Percentiles rank a stretch among this genome's conserved stretches.
These are phyloP conservation scores for Ahaetulla prasina DNA, from an alignment of 2,113 vertebrate genomes.

Conservation along the genomic window DNA sequence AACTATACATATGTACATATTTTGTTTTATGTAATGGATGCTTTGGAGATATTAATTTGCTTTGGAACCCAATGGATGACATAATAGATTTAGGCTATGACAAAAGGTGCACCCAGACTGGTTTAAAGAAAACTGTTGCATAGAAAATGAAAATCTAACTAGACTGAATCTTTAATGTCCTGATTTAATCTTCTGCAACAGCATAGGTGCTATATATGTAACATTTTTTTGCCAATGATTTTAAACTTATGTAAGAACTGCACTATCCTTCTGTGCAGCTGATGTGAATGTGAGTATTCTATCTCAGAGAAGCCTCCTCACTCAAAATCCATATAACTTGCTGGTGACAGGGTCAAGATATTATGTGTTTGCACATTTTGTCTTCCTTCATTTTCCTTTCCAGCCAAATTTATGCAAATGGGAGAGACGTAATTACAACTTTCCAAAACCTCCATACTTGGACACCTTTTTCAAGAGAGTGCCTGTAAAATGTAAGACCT, in stretches of 20 bases:
- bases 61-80: background rate
- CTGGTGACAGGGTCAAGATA: background rate
- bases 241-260: background rate
- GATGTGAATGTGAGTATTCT: background rate
- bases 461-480: background rate
- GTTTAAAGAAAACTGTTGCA: background rate
- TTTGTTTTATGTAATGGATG: slow-evolving; percentile 8
- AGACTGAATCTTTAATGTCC: background rate
- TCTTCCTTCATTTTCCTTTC: background rate
- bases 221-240: background rate
- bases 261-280: background rate
- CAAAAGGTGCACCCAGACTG: background rate
- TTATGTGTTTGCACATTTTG: background rate
- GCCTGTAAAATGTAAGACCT: background rate
- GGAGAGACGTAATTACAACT: background rate
- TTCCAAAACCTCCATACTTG: background rate
- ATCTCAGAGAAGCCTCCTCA: background rate
- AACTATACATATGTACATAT: slow-evolving; percentile 24
- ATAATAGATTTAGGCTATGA: background rate
- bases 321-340: background rate
- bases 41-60: slow-evolving; percentile 3
- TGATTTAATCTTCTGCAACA: background rate
- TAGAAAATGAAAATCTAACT: background rate
- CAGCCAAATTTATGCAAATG: background rate
- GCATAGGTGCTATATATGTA: background rate